Evolutionary conservation across 2,113 vertebrate species (phyloP).

Genomic region (Saguinus imperator): DNA sequence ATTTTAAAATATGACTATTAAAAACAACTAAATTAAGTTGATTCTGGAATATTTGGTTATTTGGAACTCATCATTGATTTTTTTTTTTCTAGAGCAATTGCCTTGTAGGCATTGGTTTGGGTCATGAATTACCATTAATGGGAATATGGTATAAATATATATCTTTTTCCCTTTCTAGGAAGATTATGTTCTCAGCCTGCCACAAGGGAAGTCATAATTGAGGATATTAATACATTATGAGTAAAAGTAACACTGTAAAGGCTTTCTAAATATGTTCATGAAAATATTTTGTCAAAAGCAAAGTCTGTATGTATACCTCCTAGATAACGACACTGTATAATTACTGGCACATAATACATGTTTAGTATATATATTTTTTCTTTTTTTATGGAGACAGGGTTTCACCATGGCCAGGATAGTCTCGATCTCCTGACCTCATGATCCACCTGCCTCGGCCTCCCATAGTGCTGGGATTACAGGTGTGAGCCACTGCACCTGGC

Average conservation of each 20-base stretch:
- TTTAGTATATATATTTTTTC: not conserved
- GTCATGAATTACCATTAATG: not conserved
- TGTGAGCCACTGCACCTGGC: too few relatives aligned
- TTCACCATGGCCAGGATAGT: too few relatives aligned
- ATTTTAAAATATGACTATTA: not conserved
- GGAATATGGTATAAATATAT: not conserved
- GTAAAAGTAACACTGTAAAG: not conserved
- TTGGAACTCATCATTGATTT: not conserved
- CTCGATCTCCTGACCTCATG: too few relatives aligned
- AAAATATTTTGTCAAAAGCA: not conserved
- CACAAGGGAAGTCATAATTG: not conserved
- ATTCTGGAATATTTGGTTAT: slow-evolving; percentile 1
- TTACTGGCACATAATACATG: not conserved
- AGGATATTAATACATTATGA: not conserved
- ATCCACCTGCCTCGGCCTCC: too few relatives aligned
- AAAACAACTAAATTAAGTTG: not conserved
- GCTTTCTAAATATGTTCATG: not conserved
- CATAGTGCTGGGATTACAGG: too few relatives aligned
- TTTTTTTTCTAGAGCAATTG: not conserved
- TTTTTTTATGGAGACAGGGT: too few relatives aligned
- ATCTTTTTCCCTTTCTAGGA: not conserved
- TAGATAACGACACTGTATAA: not conserved
- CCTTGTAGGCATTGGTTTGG: not conserved
- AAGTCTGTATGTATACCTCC: not conserved
- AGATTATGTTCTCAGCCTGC: not conserved